A percentile compares a stretch with the other conserved stretches of the same genome.
Conservation (phyloP, 2,797 vertebrate species). For the Pogoniulus pusillus region DNA sequence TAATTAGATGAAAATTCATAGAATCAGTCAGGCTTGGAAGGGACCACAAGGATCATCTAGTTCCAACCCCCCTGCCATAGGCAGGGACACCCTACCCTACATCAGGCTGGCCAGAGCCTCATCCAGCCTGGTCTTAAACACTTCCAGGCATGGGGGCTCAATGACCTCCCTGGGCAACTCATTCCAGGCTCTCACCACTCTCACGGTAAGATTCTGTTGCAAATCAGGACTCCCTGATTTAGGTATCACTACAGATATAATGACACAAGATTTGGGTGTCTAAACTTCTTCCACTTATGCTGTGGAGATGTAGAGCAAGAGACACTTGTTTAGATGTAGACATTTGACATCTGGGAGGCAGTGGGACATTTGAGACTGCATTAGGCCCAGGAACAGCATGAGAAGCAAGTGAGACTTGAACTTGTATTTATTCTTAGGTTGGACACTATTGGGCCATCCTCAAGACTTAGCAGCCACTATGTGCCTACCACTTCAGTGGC, state of each 20-base stretch:
- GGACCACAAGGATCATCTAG: no score
- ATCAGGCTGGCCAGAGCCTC: no score
- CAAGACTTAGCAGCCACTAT: neutral
- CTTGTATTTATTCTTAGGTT: neutral
- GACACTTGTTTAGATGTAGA: neutral
- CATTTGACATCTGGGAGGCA: neutral
- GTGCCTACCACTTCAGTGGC: neutral
- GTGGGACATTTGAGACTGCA: neutral
- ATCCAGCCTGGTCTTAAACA: no score
- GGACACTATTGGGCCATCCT: neutral
- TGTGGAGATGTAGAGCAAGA: neutral
- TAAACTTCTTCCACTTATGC: neutral
- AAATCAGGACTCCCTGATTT: neutral
- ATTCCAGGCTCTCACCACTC: no score
- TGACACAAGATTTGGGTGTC: neutral
- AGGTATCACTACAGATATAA: neutral
- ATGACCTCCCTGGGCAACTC: no score
- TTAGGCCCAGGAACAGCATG: neutral
- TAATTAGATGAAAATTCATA: neutral
- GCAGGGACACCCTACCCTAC: no score
- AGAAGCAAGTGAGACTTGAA: neutral
- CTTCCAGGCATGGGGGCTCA: no score
- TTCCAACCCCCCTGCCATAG: no score
- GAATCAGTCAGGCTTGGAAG: no score
- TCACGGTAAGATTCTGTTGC: neutral